phyloP scores from a whole-genome alignment of 92 coral and sea anemone species.

The Desmophyllum pertusum region DNA sequence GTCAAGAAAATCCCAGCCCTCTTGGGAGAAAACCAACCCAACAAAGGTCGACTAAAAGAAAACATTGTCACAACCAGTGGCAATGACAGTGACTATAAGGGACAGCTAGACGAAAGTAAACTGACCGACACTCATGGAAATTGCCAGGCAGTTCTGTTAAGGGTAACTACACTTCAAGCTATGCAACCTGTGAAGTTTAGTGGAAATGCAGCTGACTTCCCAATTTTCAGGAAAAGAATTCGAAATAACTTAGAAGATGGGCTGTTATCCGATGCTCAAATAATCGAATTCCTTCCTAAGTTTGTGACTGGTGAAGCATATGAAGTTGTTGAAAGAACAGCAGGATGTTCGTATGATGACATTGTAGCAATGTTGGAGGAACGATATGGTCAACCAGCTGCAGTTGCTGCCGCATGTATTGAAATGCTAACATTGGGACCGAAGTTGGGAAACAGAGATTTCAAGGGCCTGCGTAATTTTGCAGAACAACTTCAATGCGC shows the following conservation, averaged over 20 bases:
- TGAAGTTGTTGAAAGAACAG: constrained; percentile 54
- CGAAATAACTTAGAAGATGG: no score
- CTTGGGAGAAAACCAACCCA: not conserved
- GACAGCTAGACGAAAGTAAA: no score
- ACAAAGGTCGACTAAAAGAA: no score
- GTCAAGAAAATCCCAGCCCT: no score
- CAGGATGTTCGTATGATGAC: constrained; percentile 66
- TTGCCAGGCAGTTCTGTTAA: constrained; percentile 52
- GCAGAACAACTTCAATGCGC: constrained; percentile 63
- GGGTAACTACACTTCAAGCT: constrained; percentile 61
- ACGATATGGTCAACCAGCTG: constrained; percentile 65
- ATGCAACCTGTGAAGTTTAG: constrained; percentile 69
- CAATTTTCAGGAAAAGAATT: constrained; percentile 65
- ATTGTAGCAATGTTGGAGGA: constrained; percentile 46
- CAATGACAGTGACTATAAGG: no score
- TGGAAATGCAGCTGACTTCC: constrained; percentile 53
- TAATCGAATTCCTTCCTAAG: no score
- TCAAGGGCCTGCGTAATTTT: constrained; percentile 55
- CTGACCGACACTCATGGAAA: no score
- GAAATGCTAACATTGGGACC: constrained; percentile 51
- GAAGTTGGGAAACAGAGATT: constrained; percentile 40
- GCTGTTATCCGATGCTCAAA: no score
- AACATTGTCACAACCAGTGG: no score
- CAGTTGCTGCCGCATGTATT: constrained; percentile 70
- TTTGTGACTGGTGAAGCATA: no score